Evolutionary conservation across 2,888 invertebrate species (phyloP), one percentile per base, ranked within the genome.

Genomic region (Acleris literana): DNA sequence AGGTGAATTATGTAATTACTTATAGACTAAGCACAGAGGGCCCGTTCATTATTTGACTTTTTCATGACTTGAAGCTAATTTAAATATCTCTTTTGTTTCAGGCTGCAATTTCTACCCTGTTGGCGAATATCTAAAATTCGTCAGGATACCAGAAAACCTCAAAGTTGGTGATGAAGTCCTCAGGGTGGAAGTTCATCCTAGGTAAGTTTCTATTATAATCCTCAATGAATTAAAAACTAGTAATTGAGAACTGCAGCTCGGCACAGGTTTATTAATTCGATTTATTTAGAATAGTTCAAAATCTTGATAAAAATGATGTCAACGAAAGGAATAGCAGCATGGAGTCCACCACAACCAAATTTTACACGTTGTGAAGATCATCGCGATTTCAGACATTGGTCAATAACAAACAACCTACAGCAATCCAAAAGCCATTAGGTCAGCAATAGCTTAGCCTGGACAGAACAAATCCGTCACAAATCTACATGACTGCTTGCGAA

Each of bases 91-190:
- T 46, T 54, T 82, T 79, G 74, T 93, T 91, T 11, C 93, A 96
- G 96, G 95, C 82, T 97, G 97, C 83, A 96, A 96, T 81, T 97
- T 97, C 88, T 96, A 97, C 80, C 97, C 97, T 7, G 92, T 94
- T 2, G 96, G 96, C 44, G 97, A 97, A 85, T 97, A 97, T 77
- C 91, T 97, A 70, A 94, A 97, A 76, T 97, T 97, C 80, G 96
- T 97, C 68, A 94, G 97, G 73, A 95, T 97, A 71, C 96, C 97
- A 6, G 97, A 97, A 85, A 96, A 97, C 84, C 89, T 97, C 6
- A 92, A 93, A 67, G 94, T 96, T 1, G 97, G 97, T 13, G 95
- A 95, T 62, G 96, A 97, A 84, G 95, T 97, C 13, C 90, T 97
- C 29, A 93, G 94, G 70, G 93, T 97, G 6, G 96, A 97, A 88